phyloP scores from a whole-genome alignment of 2,797 vertebrate genomes.

The Sorex maritimensis region DNA sequence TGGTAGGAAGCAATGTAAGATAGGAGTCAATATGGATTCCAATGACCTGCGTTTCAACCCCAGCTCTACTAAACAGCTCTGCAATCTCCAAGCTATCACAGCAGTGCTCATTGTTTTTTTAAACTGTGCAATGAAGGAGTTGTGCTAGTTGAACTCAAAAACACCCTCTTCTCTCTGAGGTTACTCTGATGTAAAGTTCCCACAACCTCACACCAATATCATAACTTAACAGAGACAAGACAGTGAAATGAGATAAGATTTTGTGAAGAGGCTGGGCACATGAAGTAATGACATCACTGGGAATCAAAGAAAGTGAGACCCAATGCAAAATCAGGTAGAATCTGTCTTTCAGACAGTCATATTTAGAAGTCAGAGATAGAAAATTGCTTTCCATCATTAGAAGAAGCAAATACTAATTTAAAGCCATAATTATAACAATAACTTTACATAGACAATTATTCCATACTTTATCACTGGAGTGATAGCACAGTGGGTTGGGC shows the following conservation, averaged over 20 bases:
- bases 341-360: neutral
- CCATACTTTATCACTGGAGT: neutral
- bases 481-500: too few relatives aligned
- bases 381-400: neutral
- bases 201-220: neutral
- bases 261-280: neutral
- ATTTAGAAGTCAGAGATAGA: neutral
- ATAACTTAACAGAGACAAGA: neutral
- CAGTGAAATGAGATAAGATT: neutral
- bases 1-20: neutral
- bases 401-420: slow-evolving; percentile 3
- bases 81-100: slow-evolving; percentile 33
- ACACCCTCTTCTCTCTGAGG: neutral
- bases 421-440: slow-evolving; percentile 44
- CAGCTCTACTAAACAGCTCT: neutral
- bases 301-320: neutral
- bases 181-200: slow-evolving; percentile 34
- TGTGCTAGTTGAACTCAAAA: neutral
- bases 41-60: slow-evolving; percentile 29
- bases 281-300: neutral
- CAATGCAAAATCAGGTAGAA: neutral
- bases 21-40: neutral
- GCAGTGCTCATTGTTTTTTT: neutral
- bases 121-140: neutral
- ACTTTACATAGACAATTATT: slow-evolving; percentile 66